Conservation (phyloP, 2,797 vertebrate genomes). For the Tangara arthus region DNA sequence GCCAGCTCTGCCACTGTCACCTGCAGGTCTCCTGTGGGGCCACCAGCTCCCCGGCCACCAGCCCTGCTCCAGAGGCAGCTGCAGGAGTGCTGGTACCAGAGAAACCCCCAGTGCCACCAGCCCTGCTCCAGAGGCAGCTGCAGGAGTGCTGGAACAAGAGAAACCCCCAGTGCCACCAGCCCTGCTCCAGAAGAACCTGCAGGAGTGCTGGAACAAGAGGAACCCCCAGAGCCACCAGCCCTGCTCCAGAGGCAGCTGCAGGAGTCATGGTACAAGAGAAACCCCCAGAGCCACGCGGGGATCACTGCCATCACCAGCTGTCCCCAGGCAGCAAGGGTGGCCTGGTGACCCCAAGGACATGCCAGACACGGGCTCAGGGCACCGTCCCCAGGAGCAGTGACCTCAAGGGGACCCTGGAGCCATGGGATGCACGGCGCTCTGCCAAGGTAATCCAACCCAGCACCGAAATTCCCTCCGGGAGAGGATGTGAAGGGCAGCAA, state of each 20-base stretch:
- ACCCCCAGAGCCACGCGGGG: neutral
- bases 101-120: neutral
- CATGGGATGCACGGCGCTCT: neutral
- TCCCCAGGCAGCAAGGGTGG: neutral
- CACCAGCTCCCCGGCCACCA: neutral
- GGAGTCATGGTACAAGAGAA: neutral
- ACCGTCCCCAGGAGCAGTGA: neutral
- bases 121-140: neutral
- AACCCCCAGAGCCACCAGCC: neutral
- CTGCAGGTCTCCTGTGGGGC: rapidly evolving
- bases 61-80: neutral
- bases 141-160: too few relatives aligned
- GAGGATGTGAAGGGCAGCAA: conserved; percentile 13
- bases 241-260: neutral
- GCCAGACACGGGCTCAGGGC: neutral
- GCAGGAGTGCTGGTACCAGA: too few relatives aligned
- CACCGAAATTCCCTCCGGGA: neutral
- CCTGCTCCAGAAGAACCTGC: too few relatives aligned
- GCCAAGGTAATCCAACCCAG: neutral
- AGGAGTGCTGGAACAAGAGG: too few relatives aligned
- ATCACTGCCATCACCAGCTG: neutral
- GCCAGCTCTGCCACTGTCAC: neutral
- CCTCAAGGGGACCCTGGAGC: neutral
- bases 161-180: neutral
- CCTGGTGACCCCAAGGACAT: neutral